Base-by-base conservation (phyloP, 2,113 vertebrate genomes). In the Abramis brama region DNA sequence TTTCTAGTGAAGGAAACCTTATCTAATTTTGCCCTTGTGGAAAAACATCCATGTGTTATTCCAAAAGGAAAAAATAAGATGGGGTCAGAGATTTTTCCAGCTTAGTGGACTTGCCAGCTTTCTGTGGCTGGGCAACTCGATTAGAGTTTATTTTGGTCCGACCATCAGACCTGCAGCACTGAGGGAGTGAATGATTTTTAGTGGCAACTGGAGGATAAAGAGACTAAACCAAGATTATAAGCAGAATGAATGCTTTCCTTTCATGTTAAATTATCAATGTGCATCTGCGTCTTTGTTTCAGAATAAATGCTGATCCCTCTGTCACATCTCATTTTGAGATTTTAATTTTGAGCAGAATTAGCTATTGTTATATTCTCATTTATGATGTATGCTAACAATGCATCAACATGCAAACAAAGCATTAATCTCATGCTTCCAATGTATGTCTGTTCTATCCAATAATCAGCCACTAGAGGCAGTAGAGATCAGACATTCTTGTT, bases 61-160 rank as follows among this genome's bases (percentile, higher is more conserved):
- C 4, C 33, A 36, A 19, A 70, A 77, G 27, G 19, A 30, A 10
- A 57, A 23, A 7, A 62, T 62, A n/a, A 43, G 19, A 57, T 57
- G n/a, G 36, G 70, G 82, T 73, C 82, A 76, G 36, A 85, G 59
- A 79, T 79, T 39, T 79, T 79, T 52, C 43, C 75, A 85, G 45
- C 13, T 50, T 39, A 68, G 36, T 85, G 60, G 70, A 74, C 27
- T 82, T 30, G 71, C 55, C 79, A 77, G 71, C 43, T 39, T 70
- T 27, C 43, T 64, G 39, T 83, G 68, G 68, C 70, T 25, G 15
- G 13, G 21, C 70, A 57, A 39, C 75, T 79, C 47, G 43, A 66
- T 52, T 77, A 64, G 5, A 55, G 60, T 64, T 85, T 85, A 85
- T 85, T 85, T 79, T 79, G 64, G 84, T 85, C 75, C 0, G 47